Evolutionary conservation across 1,140 invertebrate genomes (phyloP).

Genomic region (Eumeta japonica): DNA sequence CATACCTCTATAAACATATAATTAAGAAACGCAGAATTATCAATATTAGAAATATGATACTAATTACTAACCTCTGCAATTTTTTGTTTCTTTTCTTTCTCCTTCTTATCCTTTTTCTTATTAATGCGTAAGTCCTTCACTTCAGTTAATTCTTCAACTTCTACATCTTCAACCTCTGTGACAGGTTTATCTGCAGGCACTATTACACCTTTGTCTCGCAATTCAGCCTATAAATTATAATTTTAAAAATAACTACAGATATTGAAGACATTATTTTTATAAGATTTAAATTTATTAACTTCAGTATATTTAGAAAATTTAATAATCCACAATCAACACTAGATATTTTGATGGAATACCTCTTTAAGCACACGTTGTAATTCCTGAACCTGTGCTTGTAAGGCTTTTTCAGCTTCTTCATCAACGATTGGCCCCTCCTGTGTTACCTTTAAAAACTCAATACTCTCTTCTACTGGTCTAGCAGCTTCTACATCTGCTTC

Average conservation of each 20-base stretch:
- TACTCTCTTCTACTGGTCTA: conserved; percentile 25
- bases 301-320: too few species aligned
- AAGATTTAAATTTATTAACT: too few species aligned
- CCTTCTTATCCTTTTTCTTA: conserved; percentile 52
- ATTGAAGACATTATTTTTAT: conserved; percentile 6
- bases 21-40: too few species aligned
- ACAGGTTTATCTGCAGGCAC: conserved; percentile 12
- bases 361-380: conserved; percentile 50
- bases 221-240: conserved; percentile 32
- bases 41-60: conserved; percentile 4
- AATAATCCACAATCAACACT: conserved; percentile 4
- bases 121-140: conserved; percentile 52
- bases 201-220: conserved; percentile 26
- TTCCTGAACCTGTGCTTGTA: conserved; percentile 52
- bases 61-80: conserved; percentile 25
- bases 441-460: conserved; percentile 23
- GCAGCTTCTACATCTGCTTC: conserved; percentile 34
- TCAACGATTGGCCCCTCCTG: conserved; percentile 40
- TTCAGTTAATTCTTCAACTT: conserved; percentile 35
- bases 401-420: conserved; percentile 35
- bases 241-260: conserved; percentile 1
- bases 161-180: conserved; percentile 26
- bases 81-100: conserved; percentile 50
- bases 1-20: too few species aligned
- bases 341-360: conserved; percentile 20